Base-by-base conservation (phyloP, 2,113 vertebrate genomes). In the Oryzias melastigma region DNA sequence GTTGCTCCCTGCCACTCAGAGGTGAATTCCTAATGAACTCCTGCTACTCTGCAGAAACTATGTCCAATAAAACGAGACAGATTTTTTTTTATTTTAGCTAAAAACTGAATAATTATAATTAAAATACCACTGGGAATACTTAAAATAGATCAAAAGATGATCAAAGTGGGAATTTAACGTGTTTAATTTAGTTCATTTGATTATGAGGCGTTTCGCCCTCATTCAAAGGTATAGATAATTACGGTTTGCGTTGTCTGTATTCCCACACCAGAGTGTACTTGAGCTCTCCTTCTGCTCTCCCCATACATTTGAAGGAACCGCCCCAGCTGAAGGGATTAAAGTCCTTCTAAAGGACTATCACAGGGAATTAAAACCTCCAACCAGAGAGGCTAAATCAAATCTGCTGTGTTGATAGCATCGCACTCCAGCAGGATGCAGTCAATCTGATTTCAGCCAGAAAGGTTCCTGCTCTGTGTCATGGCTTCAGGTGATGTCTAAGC, bases 231-330 rank as follows among this genome's bases (percentile, higher is more conserved):
- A 71, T 61, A 55, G 16, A 65, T 74, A 1, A 75, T 72, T 62
- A 67, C 50, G 47, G 53, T 25, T 51, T 52, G 29, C 18, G 27
- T 47, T 42, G 24, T 55, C 68, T 61, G 48, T 58, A 16, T 50
- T 65, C 62, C 29, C 63, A 15, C 19, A 57, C 63, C 73, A 70
- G 43, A 65, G 27, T 64, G 58, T 59, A 64, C 69, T 74, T 81
- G 65, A 83, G 70, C 68, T 78, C 58, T 78, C 79, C 84, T 80
- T 81, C 85, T 84, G 80, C 70, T 60, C 55, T 5, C 16, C 41
- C 20, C n/a, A 10, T 35, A 1, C 17, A 22, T 58, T 57, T 19
- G 19, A 68, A 81, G 77, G 82, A 63, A 46, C 63, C 41, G 5
- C 47, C 62, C 75, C 82, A 80, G 56, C 43, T 58, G 49, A 75